These are phyloP conservation scores for Suillia variegata DNA, from an alignment of 2,888 invertebrate genomes.

Conservation along the genomic window DNA sequence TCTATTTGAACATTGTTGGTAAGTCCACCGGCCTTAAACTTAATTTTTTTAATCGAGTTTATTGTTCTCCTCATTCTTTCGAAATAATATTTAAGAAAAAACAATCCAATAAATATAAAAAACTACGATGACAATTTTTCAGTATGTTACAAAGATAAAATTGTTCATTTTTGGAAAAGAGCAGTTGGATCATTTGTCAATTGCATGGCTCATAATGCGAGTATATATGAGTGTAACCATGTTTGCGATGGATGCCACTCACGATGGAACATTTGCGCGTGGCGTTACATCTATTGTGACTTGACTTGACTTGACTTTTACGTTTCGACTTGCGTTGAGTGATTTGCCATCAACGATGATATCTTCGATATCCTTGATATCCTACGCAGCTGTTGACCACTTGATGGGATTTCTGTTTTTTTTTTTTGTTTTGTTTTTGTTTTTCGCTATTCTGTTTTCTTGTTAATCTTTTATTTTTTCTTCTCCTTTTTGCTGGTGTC, in stretches of 20 bases:
- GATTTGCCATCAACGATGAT: slow-evolving; percentile 17
- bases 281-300: no score
- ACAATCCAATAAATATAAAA: background rate
- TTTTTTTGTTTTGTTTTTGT: no score
- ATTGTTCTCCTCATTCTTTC: background rate
- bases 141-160: background rate
- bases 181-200: no score
- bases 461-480: no score
- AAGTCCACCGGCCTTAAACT: no score
- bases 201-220: no score
- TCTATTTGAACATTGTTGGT: slow-evolving; percentile 84
- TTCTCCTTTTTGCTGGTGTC: slow-evolving; percentile 28
- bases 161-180: no score
- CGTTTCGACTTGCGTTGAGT: slow-evolving; percentile 7
- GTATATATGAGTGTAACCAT: no score
- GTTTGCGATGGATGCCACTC: slow-evolving; percentile 4
- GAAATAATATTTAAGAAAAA: background rate
- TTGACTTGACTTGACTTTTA: no score
- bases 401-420: slow-evolving; percentile 40
- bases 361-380: slow-evolving; percentile 14
- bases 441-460: no score
- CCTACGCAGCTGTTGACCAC: slow-evolving; percentile 35
- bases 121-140: background rate
- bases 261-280: no score
- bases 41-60: background rate